Conservation (phyloP, 2,888 invertebrate genomes). For the Arctia plantaginis region DNA sequence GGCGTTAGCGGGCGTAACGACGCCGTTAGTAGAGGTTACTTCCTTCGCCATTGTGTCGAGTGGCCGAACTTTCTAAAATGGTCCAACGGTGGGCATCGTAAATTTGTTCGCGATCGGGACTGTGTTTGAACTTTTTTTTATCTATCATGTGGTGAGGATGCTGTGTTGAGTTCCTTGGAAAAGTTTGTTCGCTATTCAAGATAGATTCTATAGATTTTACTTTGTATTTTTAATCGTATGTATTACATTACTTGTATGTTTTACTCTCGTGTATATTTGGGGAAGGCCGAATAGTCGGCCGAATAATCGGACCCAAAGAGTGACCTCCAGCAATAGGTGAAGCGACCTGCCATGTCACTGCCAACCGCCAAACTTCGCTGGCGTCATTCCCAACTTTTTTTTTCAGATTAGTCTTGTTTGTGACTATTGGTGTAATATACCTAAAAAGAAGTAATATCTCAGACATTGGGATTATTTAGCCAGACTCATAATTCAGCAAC, state of each 20-base stretch:
- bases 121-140: conserved; percentile 47
- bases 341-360: background rate
- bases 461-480: conserved; percentile 27
- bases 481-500: conserved; percentile 36
- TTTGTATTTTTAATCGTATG: background rate
- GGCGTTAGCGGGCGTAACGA: conserved; percentile 79
- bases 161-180: conserved; percentile 1
- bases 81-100: conserved; percentile 50
- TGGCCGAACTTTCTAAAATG: conserved; percentile 50
- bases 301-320: background rate
- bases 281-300: too few relatives aligned
- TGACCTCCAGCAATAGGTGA: background rate
- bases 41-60: conserved; percentile 76
- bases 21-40: conserved; percentile 82
- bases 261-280: too few relatives aligned
- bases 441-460: background rate
- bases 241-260: too few relatives aligned
- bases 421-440: background rate
- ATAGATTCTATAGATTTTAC: background rate
- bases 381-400: background rate
- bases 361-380: background rate
- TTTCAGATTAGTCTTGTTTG: background rate
- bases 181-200: background rate
- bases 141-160: conserved; percentile 28
- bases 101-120: conserved; percentile 62